Evolutionary conservation across 2,113 vertebrate genomes (phyloP).

Genomic region (Vidua chalybeata): DNA sequence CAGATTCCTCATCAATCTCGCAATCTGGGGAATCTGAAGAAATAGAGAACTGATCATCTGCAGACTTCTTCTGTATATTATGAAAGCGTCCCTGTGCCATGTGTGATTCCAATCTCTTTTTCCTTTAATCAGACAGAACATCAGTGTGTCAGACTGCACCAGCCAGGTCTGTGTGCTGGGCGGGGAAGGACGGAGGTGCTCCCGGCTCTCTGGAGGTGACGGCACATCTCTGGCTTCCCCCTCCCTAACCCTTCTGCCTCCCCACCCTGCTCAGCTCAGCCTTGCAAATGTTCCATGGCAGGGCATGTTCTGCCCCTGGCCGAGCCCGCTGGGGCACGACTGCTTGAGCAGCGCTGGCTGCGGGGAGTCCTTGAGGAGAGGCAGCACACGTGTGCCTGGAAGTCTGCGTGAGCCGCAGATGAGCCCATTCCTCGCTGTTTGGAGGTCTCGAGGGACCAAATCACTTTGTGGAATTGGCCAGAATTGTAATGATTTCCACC

Average conservation of each 20-base stretch:
- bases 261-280: not conserved
- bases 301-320: not conserved
- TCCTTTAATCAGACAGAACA: not conserved
- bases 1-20: not conserved
- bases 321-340: not conserved
- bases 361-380: rapidly evolving
- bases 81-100: not conserved
- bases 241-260: not conserved
- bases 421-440: not conserved
- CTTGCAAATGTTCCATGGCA: not conserved
- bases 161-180: not conserved
- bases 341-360: not conserved
- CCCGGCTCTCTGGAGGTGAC: not conserved
- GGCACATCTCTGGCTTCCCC: not conserved
- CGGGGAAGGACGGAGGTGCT: not conserved
- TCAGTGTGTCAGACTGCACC: not conserved
- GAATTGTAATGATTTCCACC: not conserved
- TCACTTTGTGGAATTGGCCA: not conserved
- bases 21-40: slow-evolving; percentile 6
- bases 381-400: not conserved
- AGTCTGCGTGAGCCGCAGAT: rapidly evolving
- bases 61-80: not conserved
- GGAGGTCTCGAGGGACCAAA: not conserved
- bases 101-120: not conserved
- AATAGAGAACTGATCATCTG: not conserved